These are phyloP conservation scores for Nothoprocta perdicaria DNA, from an alignment of 2,113 vertebrate genomes.

Conservation along the genomic window DNA sequence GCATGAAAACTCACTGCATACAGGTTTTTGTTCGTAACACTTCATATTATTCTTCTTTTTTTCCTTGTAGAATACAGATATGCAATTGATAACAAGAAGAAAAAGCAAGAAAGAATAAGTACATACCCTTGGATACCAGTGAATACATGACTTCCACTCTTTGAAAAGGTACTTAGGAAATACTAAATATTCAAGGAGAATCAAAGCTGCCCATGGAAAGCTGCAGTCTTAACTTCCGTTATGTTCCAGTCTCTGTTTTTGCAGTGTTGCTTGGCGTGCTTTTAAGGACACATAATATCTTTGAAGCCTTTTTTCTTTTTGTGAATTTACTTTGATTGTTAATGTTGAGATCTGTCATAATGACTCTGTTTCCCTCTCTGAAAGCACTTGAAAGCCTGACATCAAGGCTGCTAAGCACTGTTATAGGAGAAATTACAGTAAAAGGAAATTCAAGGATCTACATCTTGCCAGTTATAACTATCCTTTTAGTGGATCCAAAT, in stretches of 20 bases:
- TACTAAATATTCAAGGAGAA: too few relatives aligned
- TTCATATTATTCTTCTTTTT: neutral
- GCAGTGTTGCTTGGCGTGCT: neutral
- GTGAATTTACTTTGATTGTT: neutral
- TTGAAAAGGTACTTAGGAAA: neutral
- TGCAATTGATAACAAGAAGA: too few relatives aligned
- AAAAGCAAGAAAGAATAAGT: too few relatives aligned
- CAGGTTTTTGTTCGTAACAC: neutral
- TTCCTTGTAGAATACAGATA: too few relatives aligned
- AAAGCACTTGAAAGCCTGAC: neutral
- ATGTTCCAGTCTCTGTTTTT: neutral
- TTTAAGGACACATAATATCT: neutral
- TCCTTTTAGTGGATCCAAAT: neutral
- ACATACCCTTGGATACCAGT: too few relatives aligned
- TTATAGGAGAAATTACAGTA: neutral
- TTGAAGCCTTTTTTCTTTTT: neutral
- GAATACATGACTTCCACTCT: neutral
- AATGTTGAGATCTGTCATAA: neutral
- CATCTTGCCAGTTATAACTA: neutral
- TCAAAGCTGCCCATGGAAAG: neutral
- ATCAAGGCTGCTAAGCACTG: neutral
- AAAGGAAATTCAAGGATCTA: neutral
- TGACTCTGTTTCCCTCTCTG: neutral
- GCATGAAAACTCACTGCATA: neutral
- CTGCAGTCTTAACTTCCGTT: neutral